Evolutionary conservation across 2,113 vertebrate genomes (phyloP).

Genomic region (Eupsittula cactorum): DNA sequence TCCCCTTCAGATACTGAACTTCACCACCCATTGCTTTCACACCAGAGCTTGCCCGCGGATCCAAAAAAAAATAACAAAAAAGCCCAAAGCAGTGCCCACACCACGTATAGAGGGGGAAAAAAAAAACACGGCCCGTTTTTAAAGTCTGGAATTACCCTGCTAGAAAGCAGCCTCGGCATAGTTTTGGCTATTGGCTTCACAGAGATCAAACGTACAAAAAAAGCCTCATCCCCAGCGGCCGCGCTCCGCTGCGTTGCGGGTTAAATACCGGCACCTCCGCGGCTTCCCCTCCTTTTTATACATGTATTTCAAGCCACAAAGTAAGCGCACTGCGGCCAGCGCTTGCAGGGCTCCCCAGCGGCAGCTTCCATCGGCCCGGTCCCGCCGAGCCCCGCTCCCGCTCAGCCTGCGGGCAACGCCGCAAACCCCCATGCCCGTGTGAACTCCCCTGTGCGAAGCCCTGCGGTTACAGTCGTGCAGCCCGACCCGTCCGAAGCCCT

Average conservation of each 20-base stretch:
- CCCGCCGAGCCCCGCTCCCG: not conserved
- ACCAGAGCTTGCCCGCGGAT: not conserved
- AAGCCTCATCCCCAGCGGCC: not conserved
- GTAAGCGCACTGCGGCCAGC: constrained; percentile 4
- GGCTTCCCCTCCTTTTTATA: not conserved
- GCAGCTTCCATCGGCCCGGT: not conserved
- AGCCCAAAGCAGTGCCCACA: not conserved
- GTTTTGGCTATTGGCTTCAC: not conserved
- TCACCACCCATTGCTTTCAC: not conserved
- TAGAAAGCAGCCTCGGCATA: not conserved
- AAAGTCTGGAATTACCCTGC: not conserved
- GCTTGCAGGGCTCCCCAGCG: not conserved
- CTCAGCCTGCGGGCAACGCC: not conserved
- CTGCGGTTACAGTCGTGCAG: not conserved
- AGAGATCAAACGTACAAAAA: not conserved
- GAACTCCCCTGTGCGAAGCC: not conserved
- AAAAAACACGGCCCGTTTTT: not conserved
- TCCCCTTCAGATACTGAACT: constrained; percentile 5
- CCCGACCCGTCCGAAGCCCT: not conserved
- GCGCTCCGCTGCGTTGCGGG: not conserved
- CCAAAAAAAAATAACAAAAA: not conserved
- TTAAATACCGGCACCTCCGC: not conserved
- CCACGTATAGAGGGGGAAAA: fast-evolving
- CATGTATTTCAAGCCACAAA: not conserved
- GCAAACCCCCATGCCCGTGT: not conserved